These are phyloP conservation scores for Ceratosolen fusciceps DNA, from an alignment of 1,140 invertebrate species.

Conservation along the genomic window DNA sequence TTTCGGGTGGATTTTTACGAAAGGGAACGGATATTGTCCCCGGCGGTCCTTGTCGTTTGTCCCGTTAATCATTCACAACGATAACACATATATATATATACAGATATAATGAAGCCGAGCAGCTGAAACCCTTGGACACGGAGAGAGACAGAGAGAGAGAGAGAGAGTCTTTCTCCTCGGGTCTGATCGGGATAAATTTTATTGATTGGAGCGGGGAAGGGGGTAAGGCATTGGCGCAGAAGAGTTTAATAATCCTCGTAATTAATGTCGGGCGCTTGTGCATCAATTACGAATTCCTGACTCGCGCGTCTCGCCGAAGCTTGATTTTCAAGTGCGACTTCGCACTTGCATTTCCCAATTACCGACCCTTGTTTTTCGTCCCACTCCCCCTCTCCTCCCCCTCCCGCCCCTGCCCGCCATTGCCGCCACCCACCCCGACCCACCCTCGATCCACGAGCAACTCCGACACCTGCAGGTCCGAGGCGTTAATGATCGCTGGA, in stretches of 20 bases:
- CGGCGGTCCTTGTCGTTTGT: no score
- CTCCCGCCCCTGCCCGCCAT: background rate
- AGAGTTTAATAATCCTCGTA: constrained; percentile 44
- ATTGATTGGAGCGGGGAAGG: background rate
- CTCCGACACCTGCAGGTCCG: no score
- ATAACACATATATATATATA: no score
- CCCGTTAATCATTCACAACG: no score
- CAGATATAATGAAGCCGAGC: background rate
- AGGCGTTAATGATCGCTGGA: constrained; percentile 3
- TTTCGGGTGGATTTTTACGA: no score
- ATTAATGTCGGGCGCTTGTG: constrained; percentile 33
- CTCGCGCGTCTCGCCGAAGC: background rate
- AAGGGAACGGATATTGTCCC: no score
- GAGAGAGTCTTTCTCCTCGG: background rate
- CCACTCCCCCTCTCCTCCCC: background rate
- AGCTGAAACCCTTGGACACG: background rate
- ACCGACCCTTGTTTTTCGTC: background rate
- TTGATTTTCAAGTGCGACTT: background rate
- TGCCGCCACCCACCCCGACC: no score
- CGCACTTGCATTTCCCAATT: background rate
- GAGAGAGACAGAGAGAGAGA: no score
- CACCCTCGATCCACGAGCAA: no score
- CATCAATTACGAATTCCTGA: background rate
- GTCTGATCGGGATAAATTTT: background rate
- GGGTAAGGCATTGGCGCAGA: constrained; percentile 21